Conservation (phyloP, 2,888 invertebrate genomes). For the Hofmannophila pseudospretella region DNA sequence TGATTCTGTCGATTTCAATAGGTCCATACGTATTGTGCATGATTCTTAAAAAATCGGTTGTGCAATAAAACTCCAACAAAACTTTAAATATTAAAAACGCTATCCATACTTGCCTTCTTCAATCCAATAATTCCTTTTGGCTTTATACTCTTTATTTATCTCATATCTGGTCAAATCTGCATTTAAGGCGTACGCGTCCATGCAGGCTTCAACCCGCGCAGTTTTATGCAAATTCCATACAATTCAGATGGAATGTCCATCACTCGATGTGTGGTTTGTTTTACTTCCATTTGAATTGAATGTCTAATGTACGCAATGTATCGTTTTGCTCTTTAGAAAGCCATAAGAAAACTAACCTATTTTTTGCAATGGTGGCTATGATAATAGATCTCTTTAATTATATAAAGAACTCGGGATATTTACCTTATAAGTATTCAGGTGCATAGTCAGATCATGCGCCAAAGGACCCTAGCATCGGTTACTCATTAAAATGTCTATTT, state of each 20-base stretch:
- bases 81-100: too few species aligned
- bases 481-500: background rate
- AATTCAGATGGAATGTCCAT: constrained; percentile 69
- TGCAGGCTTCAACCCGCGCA: constrained; percentile 30
- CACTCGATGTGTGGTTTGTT: constrained; percentile 52
- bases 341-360: background rate
- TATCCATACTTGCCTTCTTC: too few species aligned
- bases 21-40: too few species aligned
- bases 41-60: too few species aligned
- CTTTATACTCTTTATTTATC: too few species aligned
- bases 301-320: constrained; percentile 44
- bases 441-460: background rate
- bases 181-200: constrained; percentile 52
- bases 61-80: too few species aligned
- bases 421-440: background rate
- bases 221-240: constrained; percentile 67
- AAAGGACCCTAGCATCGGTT: background rate
- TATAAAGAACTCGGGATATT: background rate
- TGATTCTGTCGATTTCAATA: too few species aligned
- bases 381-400: too few species aligned
- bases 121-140: too few species aligned
- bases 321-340: constrained; percentile 36
- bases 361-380: background rate
- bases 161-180: constrained; percentile 50
- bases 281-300: constrained; percentile 72